Evolutionary conservation across 2,888 invertebrate genomes (phyloP), one percentile per base, ranked within the genome.

Genomic region (Iphiclides podalirius): DNA sequence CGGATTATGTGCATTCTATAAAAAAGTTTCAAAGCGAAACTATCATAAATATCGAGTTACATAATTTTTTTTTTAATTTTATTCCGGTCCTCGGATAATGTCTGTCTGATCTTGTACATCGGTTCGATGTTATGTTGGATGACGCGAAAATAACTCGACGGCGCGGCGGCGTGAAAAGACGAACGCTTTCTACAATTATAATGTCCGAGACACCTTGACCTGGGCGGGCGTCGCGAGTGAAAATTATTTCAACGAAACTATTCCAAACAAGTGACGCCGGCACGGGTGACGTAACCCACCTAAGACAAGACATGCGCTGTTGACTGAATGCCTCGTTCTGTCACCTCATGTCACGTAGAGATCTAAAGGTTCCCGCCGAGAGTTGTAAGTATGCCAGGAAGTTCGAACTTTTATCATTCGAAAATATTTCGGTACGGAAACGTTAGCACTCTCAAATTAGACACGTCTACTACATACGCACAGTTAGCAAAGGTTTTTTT

Each of bases 201-300:
- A 31, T 45, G 39, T 34, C 40, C 15, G 23, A 54, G 49, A 66
- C 58, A 72, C 82, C 79, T 83, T 83, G 83, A 81, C 84, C 79
- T 83, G 76, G 74, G 65, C 60, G 60, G 39, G n/a, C n/a, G n/a
- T 53, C 59, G 49, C 59, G 59, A 62, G 73, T 77, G 76, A 64
- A 67, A 73, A 70, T 64, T 63, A 66, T 74, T 74, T 77, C 68
- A 70, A 57, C 66, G 62, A 53, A 64, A 68, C 69, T 75, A 72
- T 75, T 77, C 74, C 72, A 67, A 72, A 31, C 31, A 12, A 72
- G 59, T 75, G 75, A 75, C 75, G 72, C 63, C 58, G n/a, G n/a
- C n/a, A 70, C 70, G 69, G 53, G 59, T 78, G 77, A 80, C 76
- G 79, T 72, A 70, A 74, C 58, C 38, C 17, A 45, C 46, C 28